Conservation (phyloP, 2,888 invertebrate genomes). For the Agriotes lineatus region DNA sequence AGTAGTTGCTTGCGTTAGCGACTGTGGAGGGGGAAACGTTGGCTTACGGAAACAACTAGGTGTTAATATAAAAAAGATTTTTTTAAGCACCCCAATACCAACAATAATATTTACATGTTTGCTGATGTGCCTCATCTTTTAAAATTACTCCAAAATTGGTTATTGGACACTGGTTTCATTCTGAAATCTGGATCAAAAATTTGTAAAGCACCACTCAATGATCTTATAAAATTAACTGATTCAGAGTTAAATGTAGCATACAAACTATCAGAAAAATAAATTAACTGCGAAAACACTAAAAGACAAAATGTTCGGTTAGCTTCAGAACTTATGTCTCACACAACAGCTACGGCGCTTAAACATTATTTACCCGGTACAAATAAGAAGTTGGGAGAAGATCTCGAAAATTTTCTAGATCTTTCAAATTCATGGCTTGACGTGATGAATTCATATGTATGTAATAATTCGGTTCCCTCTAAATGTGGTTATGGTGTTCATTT, state of each 20-base stretch:
- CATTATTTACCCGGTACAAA: conserved; percentile 40
- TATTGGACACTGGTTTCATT: conserved; percentile 47
- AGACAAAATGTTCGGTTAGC: conserved; percentile 48
- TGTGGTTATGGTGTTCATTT: conserved; percentile 25
- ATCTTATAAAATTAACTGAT: conserved; percentile 12
- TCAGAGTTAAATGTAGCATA: conserved; percentile 39
- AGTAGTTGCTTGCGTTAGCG: conserved; percentile 49
- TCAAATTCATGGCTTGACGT: conserved; percentile 49
- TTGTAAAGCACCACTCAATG: neutral
- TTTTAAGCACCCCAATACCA: conserved; percentile 42
- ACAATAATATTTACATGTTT: conserved; percentile 29
- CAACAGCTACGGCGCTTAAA: conserved; percentile 45
- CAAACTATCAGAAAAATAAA: conserved; percentile 38
- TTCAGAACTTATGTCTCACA: conserved; percentile 46
- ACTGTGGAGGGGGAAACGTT: conserved; percentile 48
- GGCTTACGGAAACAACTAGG: conserved; percentile 43
- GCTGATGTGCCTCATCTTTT: conserved; percentile 48
- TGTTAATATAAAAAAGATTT: conserved; percentile 25
- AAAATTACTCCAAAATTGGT: conserved; percentile 47
- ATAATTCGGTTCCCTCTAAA: neutral
- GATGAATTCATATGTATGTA: conserved; percentile 36
- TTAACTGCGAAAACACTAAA: conserved; percentile 38
- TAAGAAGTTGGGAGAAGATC: conserved; percentile 26
- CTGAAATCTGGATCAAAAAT: conserved; percentile 24
- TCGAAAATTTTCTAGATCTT: conserved; percentile 45